Evolutionary conservation across 2,797 vertebrate species (phyloP), one percentile per base, ranked within the genome.

Genomic region (Chloroceryle amazona): DNA sequence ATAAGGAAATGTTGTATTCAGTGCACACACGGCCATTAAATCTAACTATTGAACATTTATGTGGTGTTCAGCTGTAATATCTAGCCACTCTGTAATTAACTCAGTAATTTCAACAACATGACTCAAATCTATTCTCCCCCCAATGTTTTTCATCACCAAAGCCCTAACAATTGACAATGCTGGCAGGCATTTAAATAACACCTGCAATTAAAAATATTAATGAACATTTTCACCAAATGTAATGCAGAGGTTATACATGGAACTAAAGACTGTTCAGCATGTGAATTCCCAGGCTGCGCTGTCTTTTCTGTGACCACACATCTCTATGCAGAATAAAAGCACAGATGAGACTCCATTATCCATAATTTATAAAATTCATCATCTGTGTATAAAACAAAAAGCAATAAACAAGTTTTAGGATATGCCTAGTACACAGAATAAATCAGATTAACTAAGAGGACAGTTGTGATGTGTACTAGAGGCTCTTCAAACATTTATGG

Each of bases 171-270:
- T 9, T n/a, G 55, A 88, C 60, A 89, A 18, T 17, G 46, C 52
- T 80, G 41, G 42, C 29, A 92, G 79, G 49, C 81, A 80, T 2
- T 92, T 57, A 92, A 91, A 81, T 85, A 92, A 88, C 54, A 92
- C 82, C 73, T 37, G 49, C 76, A 92, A 86, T 71, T 82, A 42
- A 95, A 94, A 88, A 87, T 89, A 81, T 39, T 83, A 90, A 93
- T 78, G 72, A 93, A 92, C 46, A 63, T 83, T 92, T 94, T 83
- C 65, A 80, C 26, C 63, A 86, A 80, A 81, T 35, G 13, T 51
- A 92, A 89, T 26, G 28, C 65, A 78, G 67, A 72, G 42, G 46
- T 89, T 89, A 81, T 26, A 71, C 29, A 91, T 11, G 39, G 33
- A 87, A 81, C 52, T 68, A 57, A 89, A 86, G 29, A 71, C 22